phyloP scores from a whole-genome alignment of 1,140 invertebrate genomes.

The Microplitis demolitor region DNA sequence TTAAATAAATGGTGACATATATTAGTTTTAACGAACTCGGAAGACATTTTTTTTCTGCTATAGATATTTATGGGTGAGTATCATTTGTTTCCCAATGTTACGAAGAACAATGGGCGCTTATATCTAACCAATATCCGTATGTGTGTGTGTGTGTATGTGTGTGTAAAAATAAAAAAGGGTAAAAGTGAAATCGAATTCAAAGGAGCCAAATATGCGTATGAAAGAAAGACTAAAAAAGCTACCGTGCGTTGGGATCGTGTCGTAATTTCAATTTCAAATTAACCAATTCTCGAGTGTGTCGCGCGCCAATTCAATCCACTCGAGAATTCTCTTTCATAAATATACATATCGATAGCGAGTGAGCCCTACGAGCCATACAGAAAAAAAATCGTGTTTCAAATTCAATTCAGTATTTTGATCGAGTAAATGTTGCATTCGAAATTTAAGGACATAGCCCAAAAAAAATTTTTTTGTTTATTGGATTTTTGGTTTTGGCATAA shows the following conservation, averaged over 20 bases:
- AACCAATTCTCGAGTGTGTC: slow-evolving; percentile 26
- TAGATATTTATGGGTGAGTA: slow-evolving; percentile 38
- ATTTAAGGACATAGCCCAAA: too few species aligned
- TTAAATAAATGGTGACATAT: slow-evolving; percentile 53
- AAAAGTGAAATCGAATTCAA: not conserved
- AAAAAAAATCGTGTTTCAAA: too few species aligned
- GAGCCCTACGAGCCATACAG: too few species aligned
- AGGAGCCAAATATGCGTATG: not conserved
- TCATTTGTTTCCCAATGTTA: slow-evolving; percentile 44
- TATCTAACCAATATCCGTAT: not conserved
- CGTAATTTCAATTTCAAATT: slow-evolving; percentile 43
- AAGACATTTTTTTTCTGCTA: not conserved
- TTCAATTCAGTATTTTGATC: too few species aligned
- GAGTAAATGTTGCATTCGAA: too few species aligned
- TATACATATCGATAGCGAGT: not conserved
- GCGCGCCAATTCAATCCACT: not conserved
- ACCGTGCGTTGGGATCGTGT: not conserved
- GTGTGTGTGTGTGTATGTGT: too few species aligned
- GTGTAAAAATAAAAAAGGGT: slow-evolving; percentile 12
- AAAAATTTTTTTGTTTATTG: too few species aligned
- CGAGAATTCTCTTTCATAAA: not conserved
- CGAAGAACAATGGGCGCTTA: slow-evolving; percentile 39
- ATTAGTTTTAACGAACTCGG: slow-evolving; percentile 52
- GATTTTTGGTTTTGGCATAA: too few species aligned
- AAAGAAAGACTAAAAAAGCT: not conserved